Conservation (phyloP, 2,113 vertebrate species). For the Dasyornis broadbenti region DNA sequence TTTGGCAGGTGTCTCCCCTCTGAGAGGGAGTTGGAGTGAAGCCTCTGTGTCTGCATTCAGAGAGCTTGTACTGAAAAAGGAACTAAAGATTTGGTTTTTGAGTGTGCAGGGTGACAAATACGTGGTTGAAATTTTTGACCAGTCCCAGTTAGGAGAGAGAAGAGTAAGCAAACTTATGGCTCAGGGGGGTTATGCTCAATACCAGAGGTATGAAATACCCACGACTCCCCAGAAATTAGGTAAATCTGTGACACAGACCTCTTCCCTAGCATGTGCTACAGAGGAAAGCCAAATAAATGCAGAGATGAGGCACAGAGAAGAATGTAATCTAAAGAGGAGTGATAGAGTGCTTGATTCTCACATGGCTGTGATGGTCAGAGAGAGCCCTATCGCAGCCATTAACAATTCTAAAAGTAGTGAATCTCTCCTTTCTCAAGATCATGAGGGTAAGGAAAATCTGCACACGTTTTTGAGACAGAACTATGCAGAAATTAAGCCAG, state of each 20-base stretch:
- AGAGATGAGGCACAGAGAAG: neutral
- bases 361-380: neutral
- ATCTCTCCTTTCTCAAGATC: neutral
- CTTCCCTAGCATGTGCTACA: neutral
- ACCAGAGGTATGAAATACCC: constrained; percentile 31
- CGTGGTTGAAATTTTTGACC: constrained; percentile 78
- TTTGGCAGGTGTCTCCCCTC: constrained; percentile 75
- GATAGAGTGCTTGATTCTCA: neutral
- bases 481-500: constrained; percentile 15
- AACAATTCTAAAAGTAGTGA: neutral
- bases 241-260: neutral
- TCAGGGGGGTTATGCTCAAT: constrained; percentile 70
- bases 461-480: neutral
- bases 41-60: constrained; percentile 78
- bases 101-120: constrained; percentile 66
- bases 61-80: constrained; percentile 77
- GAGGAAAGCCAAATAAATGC: neutral
- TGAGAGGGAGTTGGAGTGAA: constrained; percentile 74
- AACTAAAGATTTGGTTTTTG: constrained; percentile 71
- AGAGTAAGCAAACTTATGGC: constrained; percentile 78
- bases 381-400: neutral
- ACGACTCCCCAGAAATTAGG: neutral
- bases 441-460: neutral
- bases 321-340: neutral
- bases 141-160: constrained; percentile 69